Percentiles rank a stretch among this genome's conserved stretches.
These are phyloP conservation scores for Uropsilus gracilis DNA, from an alignment of 2,113 vertebrate genomes.

Conservation along the genomic window DNA sequence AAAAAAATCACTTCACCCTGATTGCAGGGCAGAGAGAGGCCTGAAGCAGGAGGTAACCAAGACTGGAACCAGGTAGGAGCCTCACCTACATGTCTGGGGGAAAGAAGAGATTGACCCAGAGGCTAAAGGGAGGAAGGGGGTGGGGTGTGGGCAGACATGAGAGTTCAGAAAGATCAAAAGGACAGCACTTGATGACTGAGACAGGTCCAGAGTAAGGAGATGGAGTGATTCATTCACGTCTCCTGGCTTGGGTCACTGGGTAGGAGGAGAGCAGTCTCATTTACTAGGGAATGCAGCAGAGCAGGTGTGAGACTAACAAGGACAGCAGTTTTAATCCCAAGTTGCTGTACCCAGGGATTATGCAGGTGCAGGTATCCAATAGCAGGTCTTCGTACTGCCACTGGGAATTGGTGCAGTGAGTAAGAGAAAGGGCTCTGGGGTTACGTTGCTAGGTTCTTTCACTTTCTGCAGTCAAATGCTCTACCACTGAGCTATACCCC, in stretches of 20 bases:
- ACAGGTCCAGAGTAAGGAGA: not conserved
- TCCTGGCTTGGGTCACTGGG: not conserved
- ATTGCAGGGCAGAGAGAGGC: not conserved
- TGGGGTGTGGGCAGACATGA: not conserved
- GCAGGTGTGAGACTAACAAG: not conserved
- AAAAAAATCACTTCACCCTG: not conserved
- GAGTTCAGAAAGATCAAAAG: not conserved
- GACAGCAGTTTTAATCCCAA: not conserved
- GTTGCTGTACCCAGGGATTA: not conserved
- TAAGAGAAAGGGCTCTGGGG: not conserved
- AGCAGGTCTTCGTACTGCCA: not conserved
- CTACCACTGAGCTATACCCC: too few relatives aligned
- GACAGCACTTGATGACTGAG: not conserved
- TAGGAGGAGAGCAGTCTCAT: not conserved
- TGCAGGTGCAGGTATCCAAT: not conserved
- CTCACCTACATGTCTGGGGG: not conserved
- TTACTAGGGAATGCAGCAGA: not conserved
- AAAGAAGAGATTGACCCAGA: not conserved
- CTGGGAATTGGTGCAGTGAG: not conserved
- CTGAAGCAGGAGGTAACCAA: not conserved
- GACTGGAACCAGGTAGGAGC: not conserved
- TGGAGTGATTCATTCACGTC: not conserved
- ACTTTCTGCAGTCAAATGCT: too few relatives aligned
- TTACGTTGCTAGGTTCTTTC: not conserved
- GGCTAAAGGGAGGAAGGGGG: too few relatives aligned